These are phyloP conservation scores for Picathartes gymnocephalus DNA, from an alignment of 2,113 vertebrate species.

Conservation along the genomic window DNA sequence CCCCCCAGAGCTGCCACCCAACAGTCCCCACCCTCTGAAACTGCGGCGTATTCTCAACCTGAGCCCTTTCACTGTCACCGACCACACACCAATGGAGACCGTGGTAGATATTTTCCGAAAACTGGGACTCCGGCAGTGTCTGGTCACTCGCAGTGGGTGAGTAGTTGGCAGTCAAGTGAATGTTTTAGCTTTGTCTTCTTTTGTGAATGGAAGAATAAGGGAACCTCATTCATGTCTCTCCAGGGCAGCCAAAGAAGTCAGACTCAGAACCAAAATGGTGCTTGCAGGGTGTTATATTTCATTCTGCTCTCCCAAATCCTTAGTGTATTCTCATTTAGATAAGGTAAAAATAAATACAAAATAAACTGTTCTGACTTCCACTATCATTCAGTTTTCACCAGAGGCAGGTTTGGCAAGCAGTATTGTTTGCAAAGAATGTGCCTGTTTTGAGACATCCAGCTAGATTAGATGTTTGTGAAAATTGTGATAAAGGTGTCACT, in stretches of 20 bases:
- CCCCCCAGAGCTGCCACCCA: conserved; percentile 85
- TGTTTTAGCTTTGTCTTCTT: background rate
- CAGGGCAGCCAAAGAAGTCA: background rate
- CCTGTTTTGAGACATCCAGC: background rate
- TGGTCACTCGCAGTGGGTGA: conserved; percentile 95
- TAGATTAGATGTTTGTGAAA: conserved; percentile 14
- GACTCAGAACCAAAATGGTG: background rate
- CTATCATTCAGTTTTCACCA: conserved; percentile 46
- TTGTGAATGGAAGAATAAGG: background rate
- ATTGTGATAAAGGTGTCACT: background rate
- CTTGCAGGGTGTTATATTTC: background rate
- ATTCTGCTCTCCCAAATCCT: background rate
- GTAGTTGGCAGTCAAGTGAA: background rate
- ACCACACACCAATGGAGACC: conserved; percentile 99
- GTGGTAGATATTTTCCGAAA: conserved; percentile 98
- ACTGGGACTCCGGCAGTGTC: conserved; percentile 93
- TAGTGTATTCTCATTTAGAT: background rate
- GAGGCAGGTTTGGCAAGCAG: conserved; percentile 24
- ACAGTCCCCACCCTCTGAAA: conserved; percentile 90
- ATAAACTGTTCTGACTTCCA: background rate
- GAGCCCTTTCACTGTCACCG: conserved; percentile 98
- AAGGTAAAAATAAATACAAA: background rate
- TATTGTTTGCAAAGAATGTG: background rate
- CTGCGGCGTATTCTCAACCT: conserved; percentile 93
- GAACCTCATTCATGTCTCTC: fast-evolving